A percentile compares a stretch with the other conserved stretches of the same genome.
These are phyloP conservation scores for Oreochromis aureus DNA, from an alignment of 2,113 vertebrate species.

Conservation along the genomic window DNA sequence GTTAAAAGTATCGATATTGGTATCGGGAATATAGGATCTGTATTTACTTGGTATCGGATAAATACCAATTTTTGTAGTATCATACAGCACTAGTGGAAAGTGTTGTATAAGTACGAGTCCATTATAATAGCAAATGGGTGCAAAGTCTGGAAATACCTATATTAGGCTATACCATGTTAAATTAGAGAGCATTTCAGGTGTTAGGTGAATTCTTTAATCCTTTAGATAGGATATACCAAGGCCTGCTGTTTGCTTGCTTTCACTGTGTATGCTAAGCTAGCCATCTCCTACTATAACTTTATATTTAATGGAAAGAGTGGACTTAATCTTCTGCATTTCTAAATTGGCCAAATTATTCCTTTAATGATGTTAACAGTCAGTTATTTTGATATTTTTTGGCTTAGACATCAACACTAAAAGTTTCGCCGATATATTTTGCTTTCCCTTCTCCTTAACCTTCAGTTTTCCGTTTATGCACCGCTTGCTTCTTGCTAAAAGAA, in stretches of 20 bases:
- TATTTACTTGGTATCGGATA: neutral
- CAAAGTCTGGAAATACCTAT: accelerated
- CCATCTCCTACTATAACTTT: neutral
- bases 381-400: neutral
- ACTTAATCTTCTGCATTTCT: neutral
- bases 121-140: neutral
- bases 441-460: neutral
- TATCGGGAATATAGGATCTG: neutral
- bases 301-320: neutral
- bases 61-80: neutral
- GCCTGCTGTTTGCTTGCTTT: neutral
- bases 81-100: neutral
- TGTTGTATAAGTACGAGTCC: neutral
- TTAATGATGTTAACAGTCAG: neutral
- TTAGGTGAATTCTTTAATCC: neutral
- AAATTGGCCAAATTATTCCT: neutral
- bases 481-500: neutral
- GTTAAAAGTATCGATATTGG: neutral
- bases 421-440: accelerated
- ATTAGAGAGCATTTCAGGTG: neutral
- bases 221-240: neutral
- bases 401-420: neutral
- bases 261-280: neutral
- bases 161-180: neutral
- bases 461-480: neutral